Evolutionary conservation across 2,113 vertebrate species (phyloP).

Genomic region (Thymallus thymallus): DNA sequence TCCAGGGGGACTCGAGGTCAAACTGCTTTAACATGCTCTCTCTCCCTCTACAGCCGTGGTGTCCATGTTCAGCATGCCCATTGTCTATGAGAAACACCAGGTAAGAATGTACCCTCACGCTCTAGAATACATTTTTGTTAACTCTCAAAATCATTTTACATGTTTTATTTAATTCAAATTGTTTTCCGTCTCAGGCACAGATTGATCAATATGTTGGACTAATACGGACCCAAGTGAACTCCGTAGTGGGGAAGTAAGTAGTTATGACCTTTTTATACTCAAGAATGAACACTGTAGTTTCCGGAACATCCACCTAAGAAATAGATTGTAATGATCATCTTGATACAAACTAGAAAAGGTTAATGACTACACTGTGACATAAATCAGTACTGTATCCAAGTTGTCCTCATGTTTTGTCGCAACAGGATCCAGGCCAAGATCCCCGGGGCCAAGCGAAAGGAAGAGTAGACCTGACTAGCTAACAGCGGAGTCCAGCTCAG

Average conservation of each 20-base stretch:
- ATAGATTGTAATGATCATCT: no score
- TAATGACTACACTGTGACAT: no score
- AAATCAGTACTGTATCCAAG: neutral
- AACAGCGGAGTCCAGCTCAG: conserved; percentile 50
- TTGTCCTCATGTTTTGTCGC: conserved; percentile 23
- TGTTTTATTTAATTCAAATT: neutral
- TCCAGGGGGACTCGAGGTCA: conserved; percentile 12
- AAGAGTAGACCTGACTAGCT: conserved; percentile 79
- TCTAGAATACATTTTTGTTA: neutral
- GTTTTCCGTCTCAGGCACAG: conserved; percentile 82
- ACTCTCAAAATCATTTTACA: neutral
- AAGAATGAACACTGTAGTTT: no score
- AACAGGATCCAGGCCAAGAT: conserved; percentile 97
- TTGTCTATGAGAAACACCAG: conserved; percentile 99
- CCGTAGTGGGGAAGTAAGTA: conserved; percentile 95
- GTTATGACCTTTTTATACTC: no score
- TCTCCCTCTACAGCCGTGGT: conserved; percentile 81
- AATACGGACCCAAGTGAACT: conserved; percentile 94
- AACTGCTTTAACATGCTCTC: conserved; percentile 11
- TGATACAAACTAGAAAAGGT: no score
- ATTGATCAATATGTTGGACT: conserved; percentile 97
- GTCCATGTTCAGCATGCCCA: conserved; percentile 96
- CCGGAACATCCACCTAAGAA: no score
- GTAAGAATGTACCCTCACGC: conserved; percentile 66
- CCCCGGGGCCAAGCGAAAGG: conserved; percentile 94